Evolutionary conservation across 2,797 vertebrate species (phyloP), one percentile per base, ranked within the genome.

Genomic region (Onychomys leucogaster): DNA sequence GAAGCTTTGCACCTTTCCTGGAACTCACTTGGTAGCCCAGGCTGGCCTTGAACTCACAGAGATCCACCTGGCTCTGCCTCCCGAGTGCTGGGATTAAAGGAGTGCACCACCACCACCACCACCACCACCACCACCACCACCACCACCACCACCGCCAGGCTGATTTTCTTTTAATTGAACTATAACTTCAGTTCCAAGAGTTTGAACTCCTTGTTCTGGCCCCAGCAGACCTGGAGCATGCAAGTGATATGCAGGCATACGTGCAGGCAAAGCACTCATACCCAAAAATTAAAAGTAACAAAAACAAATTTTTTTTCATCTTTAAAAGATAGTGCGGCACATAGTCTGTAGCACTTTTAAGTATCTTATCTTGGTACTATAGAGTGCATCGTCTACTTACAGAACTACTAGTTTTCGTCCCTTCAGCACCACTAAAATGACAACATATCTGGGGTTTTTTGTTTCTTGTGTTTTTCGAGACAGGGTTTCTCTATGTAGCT

Each of bases 271-370:
- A 25, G 16, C 32, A 13, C 6, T 69, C 63, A n/a, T 34, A 27
- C 6, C n/a, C 12, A 52, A n/a, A 69, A 32, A 65, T 43, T 84
- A 84, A 84, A 83, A 67, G 32, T 34, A 19, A 65, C 11, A 65
- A 84, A 65, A 84, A 19, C 37, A 32, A 63, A 46, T 21, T 6
- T 21, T 32, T 21, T 32, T 32, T 43, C 19, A 21, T 46, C 82
- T 43, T 41, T 34, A 49, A 52, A 34, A 46, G 73, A 3, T n/a
- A 46, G 16, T 6, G 34, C 19, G 4, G 43, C 86, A 59, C 81
- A 85, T 75, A 75, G 69, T 86, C 34, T 55, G 6, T 23, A 92
- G 61, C 67, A 90, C 87, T 92, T 92, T 81, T 80, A 85, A 82
- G 80, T 65, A 83, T 84, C 32, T 61, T 87, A 83, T 84, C 32